These are phyloP conservation scores for Troglohyphantes excavatus DNA, from an alignment of 2,888 invertebrate species.

Conservation along the genomic window DNA sequence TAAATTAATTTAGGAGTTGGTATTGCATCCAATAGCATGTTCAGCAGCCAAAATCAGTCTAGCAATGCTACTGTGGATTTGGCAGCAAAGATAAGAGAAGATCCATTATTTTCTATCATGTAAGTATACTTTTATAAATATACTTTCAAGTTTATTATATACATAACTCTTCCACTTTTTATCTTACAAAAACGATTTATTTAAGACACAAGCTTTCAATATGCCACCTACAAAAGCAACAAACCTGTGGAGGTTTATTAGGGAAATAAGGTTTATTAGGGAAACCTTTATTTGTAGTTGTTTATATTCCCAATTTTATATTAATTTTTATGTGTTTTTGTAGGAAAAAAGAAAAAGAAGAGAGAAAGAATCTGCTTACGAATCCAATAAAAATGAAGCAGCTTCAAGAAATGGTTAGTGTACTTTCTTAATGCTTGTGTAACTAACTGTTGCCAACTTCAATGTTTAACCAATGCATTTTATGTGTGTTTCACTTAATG, in stretches of 20 bases:
- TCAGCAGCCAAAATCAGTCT: slow-evolving; percentile 69
- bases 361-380: slow-evolving; percentile 90
- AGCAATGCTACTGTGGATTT: slow-evolving; percentile 87
- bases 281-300: no score
- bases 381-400: slow-evolving; percentile 96
- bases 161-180: background rate
- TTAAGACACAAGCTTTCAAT: no score
- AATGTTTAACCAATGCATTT: no score
- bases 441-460: no score
- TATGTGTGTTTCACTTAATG: no score
- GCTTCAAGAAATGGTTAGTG: slow-evolving; percentile 88
- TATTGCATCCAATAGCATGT: slow-evolving; percentile 37
- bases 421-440: no score
- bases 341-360: slow-evolving; percentile 92
- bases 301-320: no score
- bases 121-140: slow-evolving; percentile 73
- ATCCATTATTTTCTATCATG: slow-evolving; percentile 94
- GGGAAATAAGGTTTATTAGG: no score
- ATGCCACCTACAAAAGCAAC: background rate
- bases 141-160: no score
- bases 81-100: slow-evolving; percentile 94
- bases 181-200: no score
- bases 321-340: background rate
- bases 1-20: slow-evolving; percentile 36
- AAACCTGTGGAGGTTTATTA: no score